Conservation (phyloP, 2,888 invertebrate genomes). For the Andrena haemorrhoa region DNA sequence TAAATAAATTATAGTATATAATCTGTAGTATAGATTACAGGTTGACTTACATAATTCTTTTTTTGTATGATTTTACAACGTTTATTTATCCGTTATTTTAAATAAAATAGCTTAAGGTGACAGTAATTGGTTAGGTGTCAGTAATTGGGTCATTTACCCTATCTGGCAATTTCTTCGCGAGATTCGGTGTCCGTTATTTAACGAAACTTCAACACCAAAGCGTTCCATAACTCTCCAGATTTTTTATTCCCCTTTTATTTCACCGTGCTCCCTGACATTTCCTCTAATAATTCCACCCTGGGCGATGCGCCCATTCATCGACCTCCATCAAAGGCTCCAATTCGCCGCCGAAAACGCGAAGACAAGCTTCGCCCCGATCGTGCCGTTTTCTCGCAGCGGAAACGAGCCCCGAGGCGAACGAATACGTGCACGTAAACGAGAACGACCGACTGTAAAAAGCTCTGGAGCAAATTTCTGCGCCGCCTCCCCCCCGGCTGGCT, state of each 20-base stretch:
- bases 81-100: no score
- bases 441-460: neutral
- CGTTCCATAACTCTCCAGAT: neutral
- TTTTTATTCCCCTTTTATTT: neutral
- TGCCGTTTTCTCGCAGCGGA: neutral
- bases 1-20: no score
- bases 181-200: no score
- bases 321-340: neutral
- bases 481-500: neutral
- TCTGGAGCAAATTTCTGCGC: conserved; percentile 8
- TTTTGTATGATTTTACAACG: no score
- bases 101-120: no score
- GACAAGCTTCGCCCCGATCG: neutral
- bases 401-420: neutral
- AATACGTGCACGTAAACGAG: neutral
- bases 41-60: no score
- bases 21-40: no score
- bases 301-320: conserved; percentile 4
- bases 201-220: no score
- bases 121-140: no score
- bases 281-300: neutral
- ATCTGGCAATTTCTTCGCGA: no score
- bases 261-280: neutral
- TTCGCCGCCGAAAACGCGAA: conserved; percentile 17
- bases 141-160: no score